Percentiles rank a stretch among this genome's conserved stretches.
Conservation (phyloP, 2,888 invertebrate genomes). For the Cheilosia vulpina region DNA sequence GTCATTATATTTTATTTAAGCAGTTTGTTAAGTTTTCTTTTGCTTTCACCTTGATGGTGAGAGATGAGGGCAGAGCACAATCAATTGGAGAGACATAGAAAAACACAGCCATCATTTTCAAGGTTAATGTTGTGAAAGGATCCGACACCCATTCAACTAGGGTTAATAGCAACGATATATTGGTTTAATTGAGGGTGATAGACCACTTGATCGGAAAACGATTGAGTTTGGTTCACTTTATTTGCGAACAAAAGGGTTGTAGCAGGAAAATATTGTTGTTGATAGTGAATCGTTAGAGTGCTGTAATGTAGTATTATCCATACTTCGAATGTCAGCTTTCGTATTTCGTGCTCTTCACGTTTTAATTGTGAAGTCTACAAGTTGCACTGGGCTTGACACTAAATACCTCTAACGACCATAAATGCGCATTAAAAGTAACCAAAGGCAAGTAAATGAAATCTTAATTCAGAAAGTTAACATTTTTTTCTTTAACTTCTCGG, state of each 20-base stretch:
- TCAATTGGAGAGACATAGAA: background rate
- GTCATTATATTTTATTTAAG: conserved; percentile 23
- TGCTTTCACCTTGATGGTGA: background rate
- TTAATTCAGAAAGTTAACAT: too few species aligned
- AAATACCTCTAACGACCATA: too few species aligned
- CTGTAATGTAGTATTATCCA: too few species aligned
- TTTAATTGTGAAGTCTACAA: too few species aligned
- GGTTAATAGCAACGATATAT: background rate
- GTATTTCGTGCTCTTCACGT: too few species aligned
- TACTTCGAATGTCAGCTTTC: too few species aligned
- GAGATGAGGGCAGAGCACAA: background rate
- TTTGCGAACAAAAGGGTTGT: conserved; percentile 6
- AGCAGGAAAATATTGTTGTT: conserved; percentile 8
- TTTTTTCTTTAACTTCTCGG: too few species aligned
- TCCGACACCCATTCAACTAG: background rate
- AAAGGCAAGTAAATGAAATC: too few species aligned
- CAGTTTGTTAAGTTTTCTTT: conserved; percentile 10
- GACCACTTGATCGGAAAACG: conserved; percentile 25
- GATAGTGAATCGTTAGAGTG: too few species aligned
- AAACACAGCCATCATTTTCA: conserved; percentile 1
- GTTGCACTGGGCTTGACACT: too few species aligned
- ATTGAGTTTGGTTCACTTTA: conserved; percentile 21
- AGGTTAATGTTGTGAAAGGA: conserved; percentile 33
- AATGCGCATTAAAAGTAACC: too few species aligned
- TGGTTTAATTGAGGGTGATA: conserved; percentile 9